Evolutionary conservation across 2,113 vertebrate genomes (phyloP).

Genomic region (Fulica atra): DNA sequence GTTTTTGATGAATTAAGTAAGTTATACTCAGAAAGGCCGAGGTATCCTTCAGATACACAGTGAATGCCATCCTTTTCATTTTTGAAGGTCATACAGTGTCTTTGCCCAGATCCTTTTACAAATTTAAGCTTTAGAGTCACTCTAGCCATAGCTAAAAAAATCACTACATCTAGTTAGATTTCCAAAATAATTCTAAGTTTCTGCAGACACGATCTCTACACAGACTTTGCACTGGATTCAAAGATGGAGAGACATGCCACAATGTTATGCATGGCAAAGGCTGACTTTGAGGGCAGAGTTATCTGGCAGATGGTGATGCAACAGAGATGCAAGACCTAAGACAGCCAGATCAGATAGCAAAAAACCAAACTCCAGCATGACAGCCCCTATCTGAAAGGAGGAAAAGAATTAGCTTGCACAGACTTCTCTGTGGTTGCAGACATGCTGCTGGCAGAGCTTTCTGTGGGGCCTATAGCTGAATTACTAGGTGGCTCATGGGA

Average conservation of each 20-base stretch:
- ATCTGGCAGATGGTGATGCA: background rate
- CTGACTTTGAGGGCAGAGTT: background rate
- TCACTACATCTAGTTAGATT: background rate
- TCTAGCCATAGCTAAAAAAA: background rate
- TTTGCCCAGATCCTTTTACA: background rate
- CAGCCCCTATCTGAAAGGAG: background rate
- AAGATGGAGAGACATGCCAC: background rate
- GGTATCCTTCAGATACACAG: background rate
- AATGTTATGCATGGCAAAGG: background rate
- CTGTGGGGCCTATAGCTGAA: background rate
- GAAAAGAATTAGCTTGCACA: background rate
- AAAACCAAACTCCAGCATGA: background rate
- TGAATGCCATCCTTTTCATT: background rate
- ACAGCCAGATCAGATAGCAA: background rate
- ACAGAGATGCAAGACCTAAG: background rate
- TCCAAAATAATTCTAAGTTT: background rate
- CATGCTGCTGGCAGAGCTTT: background rate
- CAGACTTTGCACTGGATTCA: background rate
- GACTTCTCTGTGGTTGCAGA: background rate
- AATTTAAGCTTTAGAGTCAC: background rate
- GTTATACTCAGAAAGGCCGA: background rate
- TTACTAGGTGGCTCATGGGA: background rate
- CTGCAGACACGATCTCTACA: background rate
- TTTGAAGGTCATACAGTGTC: background rate
- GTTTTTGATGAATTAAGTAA: background rate